phyloP scores from a whole-genome alignment of 2,888 invertebrate species.

The Xestia rhomboidea region DNA sequence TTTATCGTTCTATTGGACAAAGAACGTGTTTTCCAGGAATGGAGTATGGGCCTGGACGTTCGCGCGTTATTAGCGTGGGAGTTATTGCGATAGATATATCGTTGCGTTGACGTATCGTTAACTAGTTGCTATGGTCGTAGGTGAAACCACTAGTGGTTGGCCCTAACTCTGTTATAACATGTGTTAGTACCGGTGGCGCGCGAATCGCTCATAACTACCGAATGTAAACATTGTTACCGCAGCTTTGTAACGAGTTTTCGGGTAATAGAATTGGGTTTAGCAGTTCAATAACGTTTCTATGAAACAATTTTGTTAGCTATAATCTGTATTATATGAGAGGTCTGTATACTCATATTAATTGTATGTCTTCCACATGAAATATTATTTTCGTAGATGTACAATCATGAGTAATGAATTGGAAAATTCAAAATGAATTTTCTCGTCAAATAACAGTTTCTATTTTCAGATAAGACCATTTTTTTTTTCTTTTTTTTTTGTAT shows the following conservation, averaged over 20 bases:
- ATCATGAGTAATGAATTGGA: background rate
- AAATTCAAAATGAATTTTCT: background rate
- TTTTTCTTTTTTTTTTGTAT: no score
- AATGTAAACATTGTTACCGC: constrained; percentile 57
- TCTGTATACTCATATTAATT: background rate
- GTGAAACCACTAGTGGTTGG: constrained; percentile 21
- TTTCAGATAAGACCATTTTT: no score
- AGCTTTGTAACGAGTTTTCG: constrained; percentile 9
- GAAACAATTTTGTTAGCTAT: background rate
- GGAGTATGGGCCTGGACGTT: background rate
- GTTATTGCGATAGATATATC: background rate
- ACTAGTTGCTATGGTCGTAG: constrained; percentile 20
- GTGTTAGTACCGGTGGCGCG: constrained; percentile 24
- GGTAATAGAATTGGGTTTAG: constrained; percentile 14
- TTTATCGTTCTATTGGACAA: constrained; percentile 12
- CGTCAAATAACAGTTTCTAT: background rate
- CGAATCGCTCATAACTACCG: constrained; percentile 4
- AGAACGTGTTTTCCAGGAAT: constrained; percentile 2
- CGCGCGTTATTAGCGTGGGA: constrained; percentile 5
- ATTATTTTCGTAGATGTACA: background rate
- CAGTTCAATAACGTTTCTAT: background rate
- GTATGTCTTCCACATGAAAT: background rate
- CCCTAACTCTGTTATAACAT: constrained; percentile 9
- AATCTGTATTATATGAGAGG: background rate
- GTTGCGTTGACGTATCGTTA: constrained; percentile 17